phyloP scores from a whole-genome alignment of 2,113 vertebrate genomes.

The Pangasianodon hypophthalmus region DNA sequence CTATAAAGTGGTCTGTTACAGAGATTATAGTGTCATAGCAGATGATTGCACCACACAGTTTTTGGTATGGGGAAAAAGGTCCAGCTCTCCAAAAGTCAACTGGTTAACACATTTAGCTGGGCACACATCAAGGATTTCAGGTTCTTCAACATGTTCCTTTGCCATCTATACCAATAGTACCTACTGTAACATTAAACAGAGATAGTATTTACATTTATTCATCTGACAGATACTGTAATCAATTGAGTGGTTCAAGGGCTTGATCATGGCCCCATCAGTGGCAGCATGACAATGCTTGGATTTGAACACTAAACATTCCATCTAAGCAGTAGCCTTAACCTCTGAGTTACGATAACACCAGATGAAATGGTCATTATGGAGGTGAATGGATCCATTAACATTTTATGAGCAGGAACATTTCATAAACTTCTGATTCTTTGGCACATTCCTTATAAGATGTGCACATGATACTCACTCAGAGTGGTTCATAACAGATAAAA shows the following conservation, averaged over 20 bases:
- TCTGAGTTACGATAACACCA: background rate
- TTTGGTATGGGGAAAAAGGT: background rate
- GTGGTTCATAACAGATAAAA: background rate
- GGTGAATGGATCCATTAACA: background rate
- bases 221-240: background rate
- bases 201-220: background rate
- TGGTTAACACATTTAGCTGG: background rate
- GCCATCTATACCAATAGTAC: background rate
- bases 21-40: slow-evolving; percentile 1
- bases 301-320: background rate
- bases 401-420: background rate
- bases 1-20: slow-evolving; percentile 30
- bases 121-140: background rate
- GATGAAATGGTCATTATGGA: background rate
- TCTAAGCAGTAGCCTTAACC: background rate
- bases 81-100: background rate
- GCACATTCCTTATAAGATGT: background rate
- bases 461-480: background rate
- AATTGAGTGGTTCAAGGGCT: background rate
- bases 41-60: background rate
- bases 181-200: background rate
- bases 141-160: background rate
- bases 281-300: background rate
- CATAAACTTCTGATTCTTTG: background rate
- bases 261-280: background rate